phyloP scores from a whole-genome alignment of 2,797 vertebrate species.

The Lates japonicus region DNA sequence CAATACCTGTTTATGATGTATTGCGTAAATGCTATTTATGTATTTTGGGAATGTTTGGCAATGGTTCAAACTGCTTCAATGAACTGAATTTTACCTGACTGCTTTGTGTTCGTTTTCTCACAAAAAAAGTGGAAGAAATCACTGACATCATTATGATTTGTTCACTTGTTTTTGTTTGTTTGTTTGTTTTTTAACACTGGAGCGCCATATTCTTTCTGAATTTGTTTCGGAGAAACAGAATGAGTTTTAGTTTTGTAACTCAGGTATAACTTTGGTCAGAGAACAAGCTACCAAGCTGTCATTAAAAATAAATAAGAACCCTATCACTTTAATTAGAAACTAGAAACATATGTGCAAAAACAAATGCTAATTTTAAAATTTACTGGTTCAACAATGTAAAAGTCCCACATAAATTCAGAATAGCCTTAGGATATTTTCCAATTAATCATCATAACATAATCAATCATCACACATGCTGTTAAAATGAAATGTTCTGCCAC shows the following conservation, averaged over 20 bases:
- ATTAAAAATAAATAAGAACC: too few species aligned
- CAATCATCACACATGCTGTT: neutral
- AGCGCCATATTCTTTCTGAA: neutral
- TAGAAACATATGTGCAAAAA: neutral
- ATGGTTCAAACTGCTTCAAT: neutral
- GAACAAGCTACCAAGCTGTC: too few species aligned
- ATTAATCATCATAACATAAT: neutral
- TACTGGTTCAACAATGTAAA: neutral
- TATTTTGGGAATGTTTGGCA: neutral
- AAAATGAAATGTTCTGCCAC: neutral
- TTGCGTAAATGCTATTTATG: neutral
- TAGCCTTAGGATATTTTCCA: neutral
- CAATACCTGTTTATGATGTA: neutral
- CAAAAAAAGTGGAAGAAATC: neutral
- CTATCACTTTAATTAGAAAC: too few species aligned
- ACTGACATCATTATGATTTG: neutral
- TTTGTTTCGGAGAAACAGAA: neutral
- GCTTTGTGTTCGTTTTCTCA: neutral
- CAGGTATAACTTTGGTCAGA: neutral
- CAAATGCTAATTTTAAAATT: neutral
- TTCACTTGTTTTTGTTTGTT: neutral
- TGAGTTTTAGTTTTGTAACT: neutral
- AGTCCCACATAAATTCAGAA: neutral
- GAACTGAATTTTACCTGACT: neutral
- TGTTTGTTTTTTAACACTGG: neutral